phyloP scores from a whole-genome alignment of 2,888 invertebrate genomes.

The Abrostola tripartita region DNA sequence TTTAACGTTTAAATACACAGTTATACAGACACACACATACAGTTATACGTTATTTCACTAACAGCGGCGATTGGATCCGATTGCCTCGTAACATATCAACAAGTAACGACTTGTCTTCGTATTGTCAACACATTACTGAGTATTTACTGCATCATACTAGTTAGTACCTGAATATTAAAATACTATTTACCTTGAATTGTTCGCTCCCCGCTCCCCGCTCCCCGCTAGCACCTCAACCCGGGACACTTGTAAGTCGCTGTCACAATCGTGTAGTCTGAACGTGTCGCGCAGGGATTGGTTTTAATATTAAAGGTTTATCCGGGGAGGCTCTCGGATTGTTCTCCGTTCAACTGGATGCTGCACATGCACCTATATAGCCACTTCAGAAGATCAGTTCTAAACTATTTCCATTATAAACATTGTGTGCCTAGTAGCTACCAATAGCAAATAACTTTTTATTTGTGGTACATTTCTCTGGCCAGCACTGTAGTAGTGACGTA shows the following conservation, averaged over 20 bases:
- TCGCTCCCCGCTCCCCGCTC: not conserved
- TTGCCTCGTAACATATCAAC: too few relatives aligned
- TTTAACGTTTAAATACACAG: too few relatives aligned
- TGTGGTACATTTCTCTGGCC: too few relatives aligned
- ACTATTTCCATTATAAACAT: not conserved
- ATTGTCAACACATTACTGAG: too few relatives aligned
- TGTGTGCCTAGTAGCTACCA: not conserved
- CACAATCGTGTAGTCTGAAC: conserved; percentile 56
- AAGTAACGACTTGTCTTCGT: too few relatives aligned
- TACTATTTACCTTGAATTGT: too few relatives aligned
- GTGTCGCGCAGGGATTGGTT: conserved; percentile 58
- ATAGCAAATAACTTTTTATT: not conserved
- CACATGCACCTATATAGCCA: conserved; percentile 13
- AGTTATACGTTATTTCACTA: too few relatives aligned
- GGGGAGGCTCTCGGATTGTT: conserved; percentile 41
- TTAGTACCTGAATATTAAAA: too few relatives aligned
- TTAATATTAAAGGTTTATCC: conserved; percentile 72
- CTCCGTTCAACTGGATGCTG: conserved; percentile 30
- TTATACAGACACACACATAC: too few relatives aligned
- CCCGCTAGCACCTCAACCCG: conserved; percentile 5
- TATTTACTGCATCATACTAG: too few relatives aligned
- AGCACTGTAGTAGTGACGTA: too few relatives aligned
- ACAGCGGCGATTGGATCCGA: too few relatives aligned
- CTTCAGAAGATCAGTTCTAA: conserved; percentile 5
- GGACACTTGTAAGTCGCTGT: conserved; percentile 31